Conservation (phyloP, 2,888 invertebrate species). For the Thumatha senex region DNA sequence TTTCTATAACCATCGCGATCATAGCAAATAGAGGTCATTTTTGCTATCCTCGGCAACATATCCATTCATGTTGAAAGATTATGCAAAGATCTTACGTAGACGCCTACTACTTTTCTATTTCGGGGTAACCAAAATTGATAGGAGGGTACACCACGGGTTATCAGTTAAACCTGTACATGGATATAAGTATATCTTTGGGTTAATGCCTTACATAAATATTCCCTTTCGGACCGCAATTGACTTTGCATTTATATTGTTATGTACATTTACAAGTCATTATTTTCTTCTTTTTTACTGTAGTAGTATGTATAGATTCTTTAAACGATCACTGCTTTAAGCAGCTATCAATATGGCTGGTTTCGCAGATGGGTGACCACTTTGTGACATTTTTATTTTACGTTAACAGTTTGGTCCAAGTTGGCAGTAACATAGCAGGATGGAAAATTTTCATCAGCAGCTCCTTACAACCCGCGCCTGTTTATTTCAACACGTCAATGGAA, state of each 20-base stretch:
- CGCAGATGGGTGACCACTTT: too few species aligned
- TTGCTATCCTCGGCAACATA: constrained; percentile 15
- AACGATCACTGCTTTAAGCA: too few species aligned
- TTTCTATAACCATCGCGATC: constrained; percentile 1
- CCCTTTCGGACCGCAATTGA: not conserved
- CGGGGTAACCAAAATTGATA: constrained; percentile 8
- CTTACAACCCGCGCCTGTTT: too few species aligned
- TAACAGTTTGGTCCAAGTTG: too few species aligned
- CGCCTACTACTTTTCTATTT: constrained; percentile 13
- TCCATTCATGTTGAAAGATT: constrained; percentile 31
- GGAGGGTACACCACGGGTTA: not conserved
- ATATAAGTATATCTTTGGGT: not conserved
- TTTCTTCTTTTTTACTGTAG: not conserved
- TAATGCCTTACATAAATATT: not conserved
- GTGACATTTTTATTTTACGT: too few species aligned
- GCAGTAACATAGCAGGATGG: too few species aligned
- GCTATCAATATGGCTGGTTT: too few species aligned
- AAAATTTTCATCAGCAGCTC: too few species aligned
- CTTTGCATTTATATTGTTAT: not conserved
- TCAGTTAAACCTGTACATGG: not conserved
- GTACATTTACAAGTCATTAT: not conserved
- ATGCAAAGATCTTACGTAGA: constrained; percentile 15
- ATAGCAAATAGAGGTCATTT: constrained; percentile 4
- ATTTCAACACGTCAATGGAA: too few species aligned
- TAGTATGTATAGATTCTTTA: too few species aligned